A percentile compares a stretch with the other conserved stretches of the same genome.
Evolutionary conservation across 2,113 vertebrate species (phyloP).

Genomic region (Phyllostomus hastatus): DNA sequence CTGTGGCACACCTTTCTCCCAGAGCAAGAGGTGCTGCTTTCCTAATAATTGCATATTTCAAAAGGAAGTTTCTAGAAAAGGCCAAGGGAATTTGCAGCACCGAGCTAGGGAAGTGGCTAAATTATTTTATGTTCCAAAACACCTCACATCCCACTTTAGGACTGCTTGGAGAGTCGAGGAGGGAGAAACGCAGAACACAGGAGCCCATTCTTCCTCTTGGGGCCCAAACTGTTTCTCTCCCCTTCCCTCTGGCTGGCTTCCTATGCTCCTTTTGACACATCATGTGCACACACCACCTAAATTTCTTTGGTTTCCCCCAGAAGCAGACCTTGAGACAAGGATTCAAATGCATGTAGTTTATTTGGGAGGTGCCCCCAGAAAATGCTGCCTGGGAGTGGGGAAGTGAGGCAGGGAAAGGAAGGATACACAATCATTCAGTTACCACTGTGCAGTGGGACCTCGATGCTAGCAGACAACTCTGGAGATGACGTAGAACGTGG

Average conservation of each 20-base stretch:
- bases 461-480: background rate
- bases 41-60: background rate
- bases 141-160: background rate
- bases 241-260: background rate
- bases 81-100: background rate
- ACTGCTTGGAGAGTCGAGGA: background rate
- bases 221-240: background rate
- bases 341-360: background rate
- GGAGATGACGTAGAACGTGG: background rate
- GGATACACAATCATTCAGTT: background rate
- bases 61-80: slow-evolving; percentile 12
- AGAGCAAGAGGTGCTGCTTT: background rate
- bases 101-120: background rate
- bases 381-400: background rate
- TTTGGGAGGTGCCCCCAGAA: background rate
- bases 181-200: background rate
- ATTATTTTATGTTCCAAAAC: background rate
- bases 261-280: background rate
- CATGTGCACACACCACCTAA: background rate
- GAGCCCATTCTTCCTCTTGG: background rate
- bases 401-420: background rate
- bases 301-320: background rate
- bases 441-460: background rate
- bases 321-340: background rate
- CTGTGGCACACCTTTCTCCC: background rate